Conservation (phyloP, 2,113 vertebrate species). For the Sceloporus tristichus region DNA sequence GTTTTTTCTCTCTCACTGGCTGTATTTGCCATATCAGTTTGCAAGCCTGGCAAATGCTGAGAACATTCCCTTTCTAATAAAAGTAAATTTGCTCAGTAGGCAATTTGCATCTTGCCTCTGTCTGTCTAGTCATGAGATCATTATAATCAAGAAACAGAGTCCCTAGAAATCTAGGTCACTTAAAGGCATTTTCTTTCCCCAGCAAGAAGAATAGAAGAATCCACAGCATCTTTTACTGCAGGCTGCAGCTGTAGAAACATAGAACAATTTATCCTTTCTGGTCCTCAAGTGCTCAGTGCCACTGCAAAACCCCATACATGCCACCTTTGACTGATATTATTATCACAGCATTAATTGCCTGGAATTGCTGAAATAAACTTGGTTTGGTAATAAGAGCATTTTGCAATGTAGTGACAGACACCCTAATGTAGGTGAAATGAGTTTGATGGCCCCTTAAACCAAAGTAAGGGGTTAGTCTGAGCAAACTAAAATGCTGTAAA, state of each 20-base stretch:
- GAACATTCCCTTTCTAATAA: background rate
- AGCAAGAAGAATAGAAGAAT: background rate
- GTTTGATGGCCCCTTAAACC: background rate
- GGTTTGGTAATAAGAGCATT: background rate
- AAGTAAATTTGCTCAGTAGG: background rate
- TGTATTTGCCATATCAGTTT: accelerated
- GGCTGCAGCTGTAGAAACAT: slow-evolving; percentile 2
- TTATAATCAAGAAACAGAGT: background rate
- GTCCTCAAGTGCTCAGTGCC: background rate
- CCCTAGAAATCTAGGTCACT: background rate
- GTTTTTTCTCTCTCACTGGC: background rate
- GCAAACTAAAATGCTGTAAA: background rate
- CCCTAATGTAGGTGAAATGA: background rate
- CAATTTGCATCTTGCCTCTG: accelerated
- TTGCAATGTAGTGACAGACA: background rate
- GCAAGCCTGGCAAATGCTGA: background rate
- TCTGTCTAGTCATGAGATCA: accelerated
- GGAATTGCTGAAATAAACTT: slow-evolving; percentile 8
- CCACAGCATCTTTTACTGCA: background rate
- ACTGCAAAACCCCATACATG: slow-evolving; percentile 30
- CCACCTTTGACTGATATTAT: slow-evolving; percentile 6
- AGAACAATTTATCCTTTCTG: slow-evolving; percentile 16
- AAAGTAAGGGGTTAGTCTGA: background rate
- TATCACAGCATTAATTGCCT: slow-evolving; percentile 10
- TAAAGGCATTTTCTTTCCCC: background rate